These are phyloP conservation scores for Leucoma salicis DNA, from an alignment of 2,888 invertebrate genomes.

Conservation along the genomic window DNA sequence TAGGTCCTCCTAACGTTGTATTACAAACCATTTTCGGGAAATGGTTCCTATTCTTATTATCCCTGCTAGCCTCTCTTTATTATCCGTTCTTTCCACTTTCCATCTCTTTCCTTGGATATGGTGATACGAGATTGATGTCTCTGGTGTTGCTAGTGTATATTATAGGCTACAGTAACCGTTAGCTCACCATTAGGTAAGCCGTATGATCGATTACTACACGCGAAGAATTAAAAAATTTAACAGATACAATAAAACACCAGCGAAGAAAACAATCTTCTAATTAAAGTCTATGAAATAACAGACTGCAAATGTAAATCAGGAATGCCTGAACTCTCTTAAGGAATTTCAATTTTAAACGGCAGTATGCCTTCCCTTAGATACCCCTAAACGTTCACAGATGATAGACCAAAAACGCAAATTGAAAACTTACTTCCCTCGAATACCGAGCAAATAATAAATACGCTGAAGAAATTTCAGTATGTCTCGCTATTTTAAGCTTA, in stretches of 20 bases:
- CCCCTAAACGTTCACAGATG: constrained; percentile 12
- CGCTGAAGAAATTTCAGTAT: background rate
- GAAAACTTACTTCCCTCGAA: constrained; percentile 1
- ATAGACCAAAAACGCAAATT: constrained; percentile 8
- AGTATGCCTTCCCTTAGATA: constrained; percentile 4
- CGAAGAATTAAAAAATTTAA: too few species aligned
- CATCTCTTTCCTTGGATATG: too few species aligned
- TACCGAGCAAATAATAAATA: background rate
- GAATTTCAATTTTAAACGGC: constrained; percentile 15
- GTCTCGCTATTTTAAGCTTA: constrained; percentile 2
- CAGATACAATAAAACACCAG: background rate
- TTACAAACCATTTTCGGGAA: too few species aligned
- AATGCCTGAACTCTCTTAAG: constrained; percentile 10
- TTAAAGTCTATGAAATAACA: constrained; percentile 11
- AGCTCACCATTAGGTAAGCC: too few species aligned
- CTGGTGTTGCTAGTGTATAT: too few species aligned
- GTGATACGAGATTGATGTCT: too few species aligned
- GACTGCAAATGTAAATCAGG: constrained; percentile 12
- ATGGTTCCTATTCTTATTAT: too few species aligned
- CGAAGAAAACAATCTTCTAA: constrained; percentile 7
- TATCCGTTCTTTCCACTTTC: too few species aligned
- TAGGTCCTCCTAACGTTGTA: too few species aligned
- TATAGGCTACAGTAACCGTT: too few species aligned
- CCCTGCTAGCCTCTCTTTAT: too few species aligned
- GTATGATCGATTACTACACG: too few species aligned